Percentiles rank a stretch among this genome's conserved stretches.
Evolutionary conservation across 2,888 invertebrate genomes (phyloP).

Genomic region (Capitulum mitella): DNA sequence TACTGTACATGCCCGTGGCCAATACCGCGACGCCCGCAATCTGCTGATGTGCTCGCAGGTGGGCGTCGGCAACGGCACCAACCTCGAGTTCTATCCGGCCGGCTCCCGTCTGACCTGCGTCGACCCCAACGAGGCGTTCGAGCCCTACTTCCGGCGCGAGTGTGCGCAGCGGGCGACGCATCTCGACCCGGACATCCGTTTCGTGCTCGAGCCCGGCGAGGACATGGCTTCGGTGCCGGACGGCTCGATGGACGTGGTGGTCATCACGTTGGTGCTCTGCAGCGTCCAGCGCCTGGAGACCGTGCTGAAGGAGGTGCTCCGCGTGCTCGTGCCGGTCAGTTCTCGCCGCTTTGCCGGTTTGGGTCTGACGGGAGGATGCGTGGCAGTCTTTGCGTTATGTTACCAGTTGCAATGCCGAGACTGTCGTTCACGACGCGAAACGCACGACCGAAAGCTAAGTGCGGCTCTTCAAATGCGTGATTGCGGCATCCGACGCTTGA

Average conservation of each 20-base stretch:
- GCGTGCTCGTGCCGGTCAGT: constrained; percentile 39
- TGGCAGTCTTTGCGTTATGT: no score
- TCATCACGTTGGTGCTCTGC: constrained; percentile 39
- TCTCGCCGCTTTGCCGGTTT: no score
- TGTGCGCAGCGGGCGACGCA: not conserved
- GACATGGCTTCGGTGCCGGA: constrained; percentile 38
- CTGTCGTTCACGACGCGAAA: no score
- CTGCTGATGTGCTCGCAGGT: no score
- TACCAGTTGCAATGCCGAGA: no score
- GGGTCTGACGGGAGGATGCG: no score
- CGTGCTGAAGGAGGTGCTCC: constrained; percentile 38
- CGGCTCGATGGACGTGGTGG: constrained; percentile 39
- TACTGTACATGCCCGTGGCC: no score
- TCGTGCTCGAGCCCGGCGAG: constrained; percentile 37
- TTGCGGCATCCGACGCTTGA: no score
- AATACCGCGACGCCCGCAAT: no score
- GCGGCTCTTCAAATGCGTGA: no score
- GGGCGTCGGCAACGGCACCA: constrained; percentile 7
- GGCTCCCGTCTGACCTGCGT: constrained; percentile 19
- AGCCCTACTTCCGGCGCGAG: not conserved
- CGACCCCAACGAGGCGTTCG: constrained; percentile 19
- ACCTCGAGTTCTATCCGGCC: constrained; percentile 21
- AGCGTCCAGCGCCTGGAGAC: constrained; percentile 37
- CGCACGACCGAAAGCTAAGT: no score
- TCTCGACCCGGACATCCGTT: constrained; percentile 36